Evolutionary conservation across 2,797 vertebrate genomes (phyloP).

Genomic region (Myripristis murdjan): DNA sequence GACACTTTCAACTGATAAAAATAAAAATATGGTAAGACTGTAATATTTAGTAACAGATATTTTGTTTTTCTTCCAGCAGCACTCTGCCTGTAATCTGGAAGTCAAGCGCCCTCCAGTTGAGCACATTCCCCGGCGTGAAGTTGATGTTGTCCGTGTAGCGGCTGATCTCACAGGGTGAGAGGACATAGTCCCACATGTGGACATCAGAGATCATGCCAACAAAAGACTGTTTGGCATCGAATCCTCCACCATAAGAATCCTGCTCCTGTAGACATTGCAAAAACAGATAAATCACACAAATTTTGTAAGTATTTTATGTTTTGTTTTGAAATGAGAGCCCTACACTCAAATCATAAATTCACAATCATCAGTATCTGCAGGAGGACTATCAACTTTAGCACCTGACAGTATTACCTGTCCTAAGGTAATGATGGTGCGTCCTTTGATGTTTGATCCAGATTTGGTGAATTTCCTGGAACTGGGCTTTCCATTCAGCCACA

Average conservation of each 20-base stretch:
- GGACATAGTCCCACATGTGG: slow-evolving; percentile 71
- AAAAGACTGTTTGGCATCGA: slow-evolving; percentile 69
- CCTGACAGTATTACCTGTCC: slow-evolving; percentile 64
- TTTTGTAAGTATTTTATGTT: too few species aligned
- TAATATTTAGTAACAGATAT: not conserved
- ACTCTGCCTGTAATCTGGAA: slow-evolving; percentile 45
- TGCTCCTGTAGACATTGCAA: slow-evolving; percentile 31
- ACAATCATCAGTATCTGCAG: too few species aligned
- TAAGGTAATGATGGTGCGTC: slow-evolving; percentile 33
- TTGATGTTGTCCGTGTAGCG: slow-evolving; percentile 36
- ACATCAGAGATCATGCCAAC: slow-evolving; percentile 73
- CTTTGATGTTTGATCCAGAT: slow-evolving; percentile 28
- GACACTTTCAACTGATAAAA: not conserved
- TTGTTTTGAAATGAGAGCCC: too few species aligned
- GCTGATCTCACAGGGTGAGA: slow-evolving; percentile 68
- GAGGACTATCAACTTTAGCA: too few species aligned
- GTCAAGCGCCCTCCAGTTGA: slow-evolving; percentile 67
- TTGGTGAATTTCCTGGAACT: slow-evolving; percentile 61
- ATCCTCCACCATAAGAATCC: slow-evolving; percentile 62
- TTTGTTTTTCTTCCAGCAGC: slow-evolving; percentile 43
- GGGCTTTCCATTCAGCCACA: slow-evolving; percentile 75
- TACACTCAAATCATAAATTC: too few species aligned
- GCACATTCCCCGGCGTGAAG: slow-evolving; percentile 59
- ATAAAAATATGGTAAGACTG: not conserved
- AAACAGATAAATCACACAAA: too few species aligned